Percentiles rank a stretch among this genome's conserved stretches.
Conservation (phyloP, 2,797 vertebrate genomes). For the Iguana delicatissima region DNA sequence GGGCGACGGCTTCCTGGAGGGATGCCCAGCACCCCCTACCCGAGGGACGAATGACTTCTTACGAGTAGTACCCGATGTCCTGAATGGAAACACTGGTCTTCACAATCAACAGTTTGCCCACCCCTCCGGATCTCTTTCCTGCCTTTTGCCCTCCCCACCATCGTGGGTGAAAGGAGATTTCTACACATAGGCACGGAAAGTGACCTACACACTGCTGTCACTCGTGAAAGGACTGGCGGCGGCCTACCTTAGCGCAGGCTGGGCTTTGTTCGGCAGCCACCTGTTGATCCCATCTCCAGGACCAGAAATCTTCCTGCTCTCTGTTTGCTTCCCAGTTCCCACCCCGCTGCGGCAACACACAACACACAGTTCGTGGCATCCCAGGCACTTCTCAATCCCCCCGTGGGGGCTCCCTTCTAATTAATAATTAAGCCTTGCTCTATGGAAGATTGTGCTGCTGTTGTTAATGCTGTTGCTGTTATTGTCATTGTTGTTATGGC, state of each 20-base stretch:
- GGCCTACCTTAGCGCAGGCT: not conserved
- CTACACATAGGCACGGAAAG: too few relatives aligned
- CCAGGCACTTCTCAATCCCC: not conserved
- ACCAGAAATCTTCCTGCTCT: not conserved
- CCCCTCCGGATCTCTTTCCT: too few relatives aligned
- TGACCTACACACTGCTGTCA: too few relatives aligned
- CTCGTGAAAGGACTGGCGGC: not conserved
- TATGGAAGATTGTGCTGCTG: not conserved
- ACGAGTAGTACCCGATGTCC: too few relatives aligned
- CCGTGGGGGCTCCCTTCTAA: not conserved
- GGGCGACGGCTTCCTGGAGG: too few relatives aligned
- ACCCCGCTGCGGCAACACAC: not conserved
- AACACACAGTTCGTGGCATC: not conserved
- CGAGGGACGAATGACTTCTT: not conserved
- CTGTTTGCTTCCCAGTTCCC: not conserved
- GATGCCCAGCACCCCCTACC: not conserved
- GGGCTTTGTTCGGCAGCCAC: not conserved
- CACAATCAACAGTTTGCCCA: not conserved
- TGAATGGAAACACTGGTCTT: too few relatives aligned
- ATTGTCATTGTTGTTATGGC: not conserved
- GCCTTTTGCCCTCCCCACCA: not conserved
- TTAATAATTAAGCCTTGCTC: conserved; percentile 39
- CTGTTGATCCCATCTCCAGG: not conserved
- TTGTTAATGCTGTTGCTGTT: too few relatives aligned
- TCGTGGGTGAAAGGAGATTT: not conserved